A percentile compares a stretch with the other conserved stretches of the same genome.
These are phyloP conservation scores for Apostichopus japonicus DNA, from an alignment of 35 echinoderm and acorn worm species.

Conservation along the genomic window DNA sequence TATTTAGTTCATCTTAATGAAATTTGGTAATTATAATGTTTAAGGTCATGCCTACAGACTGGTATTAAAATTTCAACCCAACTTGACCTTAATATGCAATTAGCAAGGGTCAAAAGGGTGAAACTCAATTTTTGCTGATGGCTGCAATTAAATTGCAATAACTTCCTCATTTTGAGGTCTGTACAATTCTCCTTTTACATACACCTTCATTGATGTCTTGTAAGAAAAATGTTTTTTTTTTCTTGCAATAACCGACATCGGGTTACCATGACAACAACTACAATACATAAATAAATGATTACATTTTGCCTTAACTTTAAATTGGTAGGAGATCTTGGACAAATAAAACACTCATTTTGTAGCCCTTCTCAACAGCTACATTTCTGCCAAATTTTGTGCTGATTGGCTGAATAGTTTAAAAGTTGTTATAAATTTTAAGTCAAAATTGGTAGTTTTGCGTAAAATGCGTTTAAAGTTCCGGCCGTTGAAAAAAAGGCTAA, in stretches of 20 bases:
- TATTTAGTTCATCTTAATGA: neutral
- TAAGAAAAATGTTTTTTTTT: constrained; percentile 1
- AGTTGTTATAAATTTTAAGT: neutral
- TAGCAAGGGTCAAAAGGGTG: constrained; percentile 2
- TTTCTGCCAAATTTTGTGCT: constrained; percentile 25
- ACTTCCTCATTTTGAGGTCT: constrained; percentile 5
- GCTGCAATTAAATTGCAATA: too few relatives aligned
- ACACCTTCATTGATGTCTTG: constrained; percentile 10
- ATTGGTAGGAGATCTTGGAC: neutral
- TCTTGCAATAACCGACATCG: neutral
- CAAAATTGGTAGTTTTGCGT: constrained; percentile 30
- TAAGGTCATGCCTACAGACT: constrained; percentile 10
- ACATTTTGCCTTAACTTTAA: constrained; percentile 15
- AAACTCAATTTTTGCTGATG: neutral
- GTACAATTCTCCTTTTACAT: neutral
- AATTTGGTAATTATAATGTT: constrained; percentile 19
- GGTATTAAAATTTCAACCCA: neutral
- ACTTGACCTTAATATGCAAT: constrained; percentile 31
- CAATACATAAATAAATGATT: constrained; percentile 1
- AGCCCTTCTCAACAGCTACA: constrained; percentile 21
- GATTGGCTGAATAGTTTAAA: constrained; percentile 10
- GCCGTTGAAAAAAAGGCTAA: neutral
- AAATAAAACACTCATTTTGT: constrained; percentile 15
- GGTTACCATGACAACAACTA: constrained; percentile 17
- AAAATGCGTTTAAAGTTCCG: constrained; percentile 19